phyloP scores from a whole-genome alignment of 2,888 invertebrate genomes.

The Ormyrus thymus region DNA sequence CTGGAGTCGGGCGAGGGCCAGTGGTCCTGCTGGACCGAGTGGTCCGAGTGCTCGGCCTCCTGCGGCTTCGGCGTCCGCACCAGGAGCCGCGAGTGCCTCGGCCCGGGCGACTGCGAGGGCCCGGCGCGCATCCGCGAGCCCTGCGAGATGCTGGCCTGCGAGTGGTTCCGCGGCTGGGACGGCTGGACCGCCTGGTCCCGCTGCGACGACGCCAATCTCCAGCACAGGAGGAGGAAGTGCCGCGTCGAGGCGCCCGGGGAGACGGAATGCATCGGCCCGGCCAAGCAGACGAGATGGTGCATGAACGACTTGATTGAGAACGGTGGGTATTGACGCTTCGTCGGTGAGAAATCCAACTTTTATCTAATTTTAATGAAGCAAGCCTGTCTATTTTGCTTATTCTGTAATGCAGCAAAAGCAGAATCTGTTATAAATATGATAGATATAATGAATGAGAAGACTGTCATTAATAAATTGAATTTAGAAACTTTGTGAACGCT shows the following conservation, averaged over 20 bases:
- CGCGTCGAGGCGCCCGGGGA: slow-evolving; percentile 75
- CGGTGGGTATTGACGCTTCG: slow-evolving; percentile 61
- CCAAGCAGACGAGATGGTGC: slow-evolving; percentile 83
- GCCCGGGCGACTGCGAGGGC: slow-evolving; percentile 78
- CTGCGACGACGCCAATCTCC: slow-evolving; percentile 81
- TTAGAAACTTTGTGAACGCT: no score
- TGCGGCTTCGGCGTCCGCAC: slow-evolving; percentile 84
- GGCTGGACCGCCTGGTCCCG: slow-evolving; percentile 84
- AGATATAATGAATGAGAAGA: no score
- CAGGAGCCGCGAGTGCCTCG: slow-evolving; percentile 81
- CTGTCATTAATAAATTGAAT: no score
- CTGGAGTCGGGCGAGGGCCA: slow-evolving; percentile 74
- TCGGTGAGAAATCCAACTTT: no score
- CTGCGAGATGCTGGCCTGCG: slow-evolving; percentile 83
- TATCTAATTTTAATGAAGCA: no score
- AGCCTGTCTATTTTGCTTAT: no score
- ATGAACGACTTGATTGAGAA: slow-evolving; percentile 69
- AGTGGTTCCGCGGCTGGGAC: slow-evolving; percentile 84
- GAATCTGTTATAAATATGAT: no score
- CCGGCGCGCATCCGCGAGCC: slow-evolving; percentile 81
- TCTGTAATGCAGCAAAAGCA: no score
- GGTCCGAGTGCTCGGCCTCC: slow-evolving; percentile 86
- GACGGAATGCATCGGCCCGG: slow-evolving; percentile 83
- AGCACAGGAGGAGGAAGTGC: slow-evolving; percentile 83
- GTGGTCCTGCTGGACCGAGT: slow-evolving; percentile 93